Conservation (phyloP, 2,113 vertebrate species). For the Rhinolophus ferrumequinum region DNA sequence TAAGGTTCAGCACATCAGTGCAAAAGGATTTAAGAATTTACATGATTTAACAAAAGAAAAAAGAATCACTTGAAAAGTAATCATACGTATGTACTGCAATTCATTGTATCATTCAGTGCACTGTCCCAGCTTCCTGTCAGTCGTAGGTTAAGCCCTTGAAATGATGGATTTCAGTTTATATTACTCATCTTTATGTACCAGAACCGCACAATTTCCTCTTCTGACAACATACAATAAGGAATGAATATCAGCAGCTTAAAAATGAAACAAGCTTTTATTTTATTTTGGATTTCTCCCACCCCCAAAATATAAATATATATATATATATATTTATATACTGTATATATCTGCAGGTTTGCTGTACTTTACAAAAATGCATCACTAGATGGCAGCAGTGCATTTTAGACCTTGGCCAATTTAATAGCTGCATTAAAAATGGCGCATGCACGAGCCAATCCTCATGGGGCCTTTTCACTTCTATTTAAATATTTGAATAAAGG, state of each 20-base stretch:
- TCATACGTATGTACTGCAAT: slow-evolving; percentile 84
- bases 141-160: slow-evolving; percentile 86
- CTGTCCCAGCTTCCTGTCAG: slow-evolving; percentile 81
- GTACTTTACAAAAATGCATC: slow-evolving; percentile 88
- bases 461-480: slow-evolving; percentile 81
- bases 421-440: slow-evolving; percentile 87
- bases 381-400: slow-evolving; percentile 88
- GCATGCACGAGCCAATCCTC: slow-evolving; percentile 85
- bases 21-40: slow-evolving; percentile 95
- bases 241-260: slow-evolving; percentile 88
- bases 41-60: slow-evolving; percentile 87
- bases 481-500: slow-evolving; percentile 82
- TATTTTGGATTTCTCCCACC: slow-evolving; percentile 84
- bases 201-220: slow-evolving; percentile 81
- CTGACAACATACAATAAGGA: slow-evolving; percentile 86
- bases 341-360: slow-evolving; percentile 88
- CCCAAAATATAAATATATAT: slow-evolving; percentile 88
- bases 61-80: slow-evolving; percentile 89
- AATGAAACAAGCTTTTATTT: slow-evolving; percentile 86
- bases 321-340: slow-evolving; percentile 86
- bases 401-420: slow-evolving; percentile 86
- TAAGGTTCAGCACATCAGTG: slow-evolving; percentile 95
- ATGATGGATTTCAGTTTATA: slow-evolving; percentile 79
- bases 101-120: slow-evolving; percentile 76
- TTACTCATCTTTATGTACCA: slow-evolving; percentile 79